Evolutionary conservation across 2,113 vertebrate species (phyloP).

Genomic region (Vulpes ferrilata): DNA sequence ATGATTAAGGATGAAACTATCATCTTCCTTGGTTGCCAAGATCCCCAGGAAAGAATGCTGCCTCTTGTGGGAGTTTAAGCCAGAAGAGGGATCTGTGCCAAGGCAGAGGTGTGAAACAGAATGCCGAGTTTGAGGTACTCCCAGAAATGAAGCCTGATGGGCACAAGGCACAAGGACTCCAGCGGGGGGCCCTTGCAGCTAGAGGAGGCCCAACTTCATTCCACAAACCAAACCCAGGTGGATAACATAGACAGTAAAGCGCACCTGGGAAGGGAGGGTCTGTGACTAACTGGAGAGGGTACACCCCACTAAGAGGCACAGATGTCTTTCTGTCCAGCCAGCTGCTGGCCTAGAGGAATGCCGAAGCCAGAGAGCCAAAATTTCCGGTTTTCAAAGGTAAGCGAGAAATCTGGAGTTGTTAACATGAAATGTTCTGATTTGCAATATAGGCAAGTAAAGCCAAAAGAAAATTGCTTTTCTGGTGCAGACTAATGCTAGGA

Average conservation of each 20-base stretch:
- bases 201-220: background rate
- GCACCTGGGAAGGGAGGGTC: background rate
- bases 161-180: background rate
- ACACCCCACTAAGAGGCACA: background rate
- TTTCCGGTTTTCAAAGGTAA: background rate
- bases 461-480: slow-evolving; percentile 34
- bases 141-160: background rate
- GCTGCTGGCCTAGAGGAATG: background rate
- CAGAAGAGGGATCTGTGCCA: background rate
- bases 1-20: background rate
- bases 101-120: background rate
- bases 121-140: background rate
- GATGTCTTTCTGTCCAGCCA: background rate
- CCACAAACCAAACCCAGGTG: background rate
- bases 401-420: background rate
- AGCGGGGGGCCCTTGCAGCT: background rate
- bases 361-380: background rate
- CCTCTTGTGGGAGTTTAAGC: background rate
- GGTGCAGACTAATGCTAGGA: background rate
- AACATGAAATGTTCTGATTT: background rate
- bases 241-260: background rate
- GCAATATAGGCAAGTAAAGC: slow-evolving; percentile 6
- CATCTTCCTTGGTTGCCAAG: background rate
- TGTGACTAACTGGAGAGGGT: background rate
- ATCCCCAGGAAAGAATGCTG: background rate